These are phyloP conservation scores for Apamea epomidion DNA, from an alignment of 2,888 invertebrate genomes.

Conservation along the genomic window DNA sequence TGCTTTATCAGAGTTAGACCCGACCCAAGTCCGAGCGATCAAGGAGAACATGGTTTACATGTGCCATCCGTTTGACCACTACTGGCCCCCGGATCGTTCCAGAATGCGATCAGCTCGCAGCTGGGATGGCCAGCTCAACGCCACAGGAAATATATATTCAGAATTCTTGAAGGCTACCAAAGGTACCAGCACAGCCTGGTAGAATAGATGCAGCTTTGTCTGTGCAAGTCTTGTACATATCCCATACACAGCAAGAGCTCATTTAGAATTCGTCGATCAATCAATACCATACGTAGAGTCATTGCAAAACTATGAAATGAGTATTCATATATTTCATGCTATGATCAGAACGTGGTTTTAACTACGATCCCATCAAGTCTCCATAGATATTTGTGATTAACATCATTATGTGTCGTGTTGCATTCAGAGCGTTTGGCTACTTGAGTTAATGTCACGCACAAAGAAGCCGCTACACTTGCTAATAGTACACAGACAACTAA, in stretches of 20 bases:
- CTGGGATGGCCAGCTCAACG: constrained; percentile 84
- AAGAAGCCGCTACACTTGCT: constrained; percentile 48
- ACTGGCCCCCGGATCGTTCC: constrained; percentile 82
- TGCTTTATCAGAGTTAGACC: constrained; percentile 87
- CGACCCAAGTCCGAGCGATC: constrained; percentile 86
- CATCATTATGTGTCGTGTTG: constrained; percentile 29
- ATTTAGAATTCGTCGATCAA: constrained; percentile 26
- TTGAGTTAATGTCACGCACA: constrained; percentile 27
- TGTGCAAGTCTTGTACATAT: constrained; percentile 58
- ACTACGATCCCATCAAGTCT: neutral
- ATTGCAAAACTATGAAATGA: constrained; percentile 17
- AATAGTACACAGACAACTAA: constrained; percentile 58
- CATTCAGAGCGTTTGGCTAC: constrained; percentile 20
- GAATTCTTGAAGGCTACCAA: constrained; percentile 84
- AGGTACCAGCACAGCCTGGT: constrained; percentile 81
- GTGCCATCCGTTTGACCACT: constrained; percentile 81
- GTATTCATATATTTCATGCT: constrained; percentile 32
- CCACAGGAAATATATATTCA: constrained; percentile 79
- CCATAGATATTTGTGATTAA: constrained; percentile 47
- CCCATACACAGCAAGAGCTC: constrained; percentile 38
- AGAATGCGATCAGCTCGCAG: constrained; percentile 75
- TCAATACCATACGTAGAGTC: constrained; percentile 27
- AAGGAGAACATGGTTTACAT: constrained; percentile 82
- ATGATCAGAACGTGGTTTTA: constrained; percentile 13
- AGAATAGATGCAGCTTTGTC: constrained; percentile 73